phyloP scores from a whole-genome alignment of 2,113 vertebrate species.

The Cololabis saira region DNA sequence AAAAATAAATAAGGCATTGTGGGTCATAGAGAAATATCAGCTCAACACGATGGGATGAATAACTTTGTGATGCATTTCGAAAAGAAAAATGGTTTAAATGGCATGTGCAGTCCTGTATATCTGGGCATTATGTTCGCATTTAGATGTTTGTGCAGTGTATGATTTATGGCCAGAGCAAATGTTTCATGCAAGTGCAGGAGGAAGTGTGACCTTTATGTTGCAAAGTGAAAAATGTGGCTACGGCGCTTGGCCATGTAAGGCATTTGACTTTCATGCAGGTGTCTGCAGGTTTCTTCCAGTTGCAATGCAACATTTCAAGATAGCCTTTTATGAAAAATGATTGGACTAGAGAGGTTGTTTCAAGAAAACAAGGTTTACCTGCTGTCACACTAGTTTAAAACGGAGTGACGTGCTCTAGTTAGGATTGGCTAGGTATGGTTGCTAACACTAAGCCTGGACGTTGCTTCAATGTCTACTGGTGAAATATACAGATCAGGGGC shows the following conservation, averaged over 20 bases:
- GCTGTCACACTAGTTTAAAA: too few relatives aligned
- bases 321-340: not conserved
- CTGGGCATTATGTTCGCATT: slow-evolving; percentile 15
- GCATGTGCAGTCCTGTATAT: slow-evolving; percentile 9
- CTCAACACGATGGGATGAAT: slow-evolving; percentile 22
- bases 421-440: too few relatives aligned
- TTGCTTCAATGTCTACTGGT: too few relatives aligned
- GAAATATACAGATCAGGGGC: too few relatives aligned
- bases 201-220: slow-evolving; percentile 28
- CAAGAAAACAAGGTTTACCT: not conserved
- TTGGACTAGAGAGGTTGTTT: too few relatives aligned
- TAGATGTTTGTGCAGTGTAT: slow-evolving; percentile 29
- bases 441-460: too few relatives aligned
- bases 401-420: too few relatives aligned
- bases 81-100: slow-evolving; percentile 19
- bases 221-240: slow-evolving; percentile 7
- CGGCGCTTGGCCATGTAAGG: not conserved
- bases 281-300: slow-evolving; percentile 5
- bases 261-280: slow-evolving; percentile 12
- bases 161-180: slow-evolving; percentile 29
- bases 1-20: not conserved
- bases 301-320: slow-evolving; percentile 12
- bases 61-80: slow-evolving; percentile 25
- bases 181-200: slow-evolving; percentile 17
- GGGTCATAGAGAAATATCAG: slow-evolving; percentile 15